A percentile compares a stretch with the other conserved stretches of the same genome.
phyloP scores from a whole-genome alignment of 2,888 invertebrate genomes.

The Plutella xylostella region DNA sequence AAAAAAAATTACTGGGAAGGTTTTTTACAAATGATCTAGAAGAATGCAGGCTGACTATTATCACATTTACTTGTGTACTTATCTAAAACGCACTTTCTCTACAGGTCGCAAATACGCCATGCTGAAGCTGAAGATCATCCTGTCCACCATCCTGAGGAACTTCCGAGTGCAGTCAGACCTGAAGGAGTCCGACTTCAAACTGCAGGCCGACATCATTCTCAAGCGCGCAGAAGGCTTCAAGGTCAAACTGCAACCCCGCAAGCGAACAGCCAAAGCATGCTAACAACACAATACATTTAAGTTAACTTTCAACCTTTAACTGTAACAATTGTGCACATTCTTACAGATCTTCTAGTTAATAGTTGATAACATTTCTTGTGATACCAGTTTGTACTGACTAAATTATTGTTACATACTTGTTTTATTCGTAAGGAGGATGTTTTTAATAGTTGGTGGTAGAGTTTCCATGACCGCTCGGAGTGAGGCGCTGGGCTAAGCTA shows the following conservation, averaged over 20 bases:
- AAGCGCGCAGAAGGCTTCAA: slow-evolving; percentile 83
- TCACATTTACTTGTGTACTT: neutral
- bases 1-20: too few species aligned
- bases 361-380: slow-evolving; percentile 28
- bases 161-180: slow-evolving; percentile 78
- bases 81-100: slow-evolving; percentile 18
- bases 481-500: neutral
- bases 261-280: slow-evolving; percentile 46
- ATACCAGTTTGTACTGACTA: slow-evolving; percentile 43
- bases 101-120: slow-evolving; percentile 84
- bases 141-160: slow-evolving; percentile 80
- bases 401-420: slow-evolving; percentile 31
- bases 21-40: too few species aligned
- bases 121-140: slow-evolving; percentile 81
- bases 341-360: slow-evolving; percentile 24
- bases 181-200: slow-evolving; percentile 75
- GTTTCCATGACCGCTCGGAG: slow-evolving; percentile 13
- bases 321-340: slow-evolving; percentile 28
- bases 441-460: slow-evolving; percentile 42
- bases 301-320: slow-evolving; percentile 18
- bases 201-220: slow-evolving; percentile 82
- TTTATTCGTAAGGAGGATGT: slow-evolving; percentile 28
- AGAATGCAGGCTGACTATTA: too few species aligned
- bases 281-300: slow-evolving; percentile 19
- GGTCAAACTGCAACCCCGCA: slow-evolving; percentile 77